phyloP scores from a whole-genome alignment of 2,113 vertebrate genomes.

The Malurus cyaneus region DNA sequence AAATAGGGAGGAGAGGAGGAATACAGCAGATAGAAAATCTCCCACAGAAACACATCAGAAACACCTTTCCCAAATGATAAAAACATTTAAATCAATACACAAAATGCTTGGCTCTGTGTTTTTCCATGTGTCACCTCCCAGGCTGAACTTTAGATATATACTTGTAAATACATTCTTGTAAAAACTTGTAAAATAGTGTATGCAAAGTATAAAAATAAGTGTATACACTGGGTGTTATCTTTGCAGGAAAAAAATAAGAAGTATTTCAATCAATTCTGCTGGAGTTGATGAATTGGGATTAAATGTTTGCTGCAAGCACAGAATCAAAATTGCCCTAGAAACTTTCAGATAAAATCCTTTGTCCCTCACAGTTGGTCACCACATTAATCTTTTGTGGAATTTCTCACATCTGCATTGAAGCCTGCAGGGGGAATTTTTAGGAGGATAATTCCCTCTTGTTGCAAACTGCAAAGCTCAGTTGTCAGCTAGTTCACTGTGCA shows the following conservation, averaged over 20 bases:
- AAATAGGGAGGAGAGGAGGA: background rate
- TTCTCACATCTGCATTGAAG: conserved; percentile 22
- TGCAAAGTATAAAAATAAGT: background rate
- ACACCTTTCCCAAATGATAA: background rate
- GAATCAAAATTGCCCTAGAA: background rate
- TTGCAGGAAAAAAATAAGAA: background rate
- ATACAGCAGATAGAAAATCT: background rate
- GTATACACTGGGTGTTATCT: background rate
- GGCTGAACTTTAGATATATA: background rate
- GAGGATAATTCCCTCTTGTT: background rate
- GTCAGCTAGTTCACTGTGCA: background rate
- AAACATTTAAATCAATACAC: background rate
- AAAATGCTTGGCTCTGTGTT: background rate
- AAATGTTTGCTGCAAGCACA: background rate
- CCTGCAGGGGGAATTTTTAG: background rate
- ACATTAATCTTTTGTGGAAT: conserved; percentile 21
- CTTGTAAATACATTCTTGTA: background rate
- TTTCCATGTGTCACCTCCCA: background rate
- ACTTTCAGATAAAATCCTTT: background rate
- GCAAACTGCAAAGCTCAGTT: background rate
- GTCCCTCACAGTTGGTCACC: background rate
- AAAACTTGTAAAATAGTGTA: background rate
- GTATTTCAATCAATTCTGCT: background rate
- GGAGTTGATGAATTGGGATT: background rate
- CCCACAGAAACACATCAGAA: background rate